Evolutionary conservation across 2,113 vertebrate genomes (phyloP).

Genomic region (Nasalis larvatus): DNA sequence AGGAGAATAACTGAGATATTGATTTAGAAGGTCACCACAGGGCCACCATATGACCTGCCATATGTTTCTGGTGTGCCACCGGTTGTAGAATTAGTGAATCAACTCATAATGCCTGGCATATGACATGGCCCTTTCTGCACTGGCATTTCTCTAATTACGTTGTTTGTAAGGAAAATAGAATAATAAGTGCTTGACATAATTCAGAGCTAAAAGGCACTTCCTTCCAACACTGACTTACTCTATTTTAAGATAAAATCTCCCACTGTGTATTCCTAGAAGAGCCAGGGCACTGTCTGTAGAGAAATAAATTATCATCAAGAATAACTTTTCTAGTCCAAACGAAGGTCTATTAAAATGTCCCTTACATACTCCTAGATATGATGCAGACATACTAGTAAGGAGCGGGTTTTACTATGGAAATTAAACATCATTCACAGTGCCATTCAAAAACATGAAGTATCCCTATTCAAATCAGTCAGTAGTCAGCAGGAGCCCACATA

Average conservation of each 20-base stretch:
- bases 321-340: neutral
- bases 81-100: neutral
- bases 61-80: neutral
- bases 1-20: neutral
- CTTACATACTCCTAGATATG: neutral
- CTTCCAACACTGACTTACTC: neutral
- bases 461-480: neutral
- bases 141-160: neutral
- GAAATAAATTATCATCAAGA: neutral
- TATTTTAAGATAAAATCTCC: slow-evolving; percentile 16
- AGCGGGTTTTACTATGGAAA: neutral
- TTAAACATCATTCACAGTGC: neutral
- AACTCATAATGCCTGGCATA: neutral
- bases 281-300: neutral
- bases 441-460: neutral
- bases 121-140: neutral
- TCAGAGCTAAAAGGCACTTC: slow-evolving; percentile 26
- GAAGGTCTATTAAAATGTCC: neutral
- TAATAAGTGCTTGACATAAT: neutral
- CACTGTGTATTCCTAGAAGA: neutral
- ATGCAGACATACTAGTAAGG: slow-evolving; percentile 27
- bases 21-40: neutral
- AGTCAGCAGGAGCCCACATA: neutral
- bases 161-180: slow-evolving; percentile 14
- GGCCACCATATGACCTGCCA: neutral